These are phyloP conservation scores for Parauchenoglanis ngamensis DNA, from an alignment of 2,797 vertebrate genomes.

Conservation along the genomic window DNA sequence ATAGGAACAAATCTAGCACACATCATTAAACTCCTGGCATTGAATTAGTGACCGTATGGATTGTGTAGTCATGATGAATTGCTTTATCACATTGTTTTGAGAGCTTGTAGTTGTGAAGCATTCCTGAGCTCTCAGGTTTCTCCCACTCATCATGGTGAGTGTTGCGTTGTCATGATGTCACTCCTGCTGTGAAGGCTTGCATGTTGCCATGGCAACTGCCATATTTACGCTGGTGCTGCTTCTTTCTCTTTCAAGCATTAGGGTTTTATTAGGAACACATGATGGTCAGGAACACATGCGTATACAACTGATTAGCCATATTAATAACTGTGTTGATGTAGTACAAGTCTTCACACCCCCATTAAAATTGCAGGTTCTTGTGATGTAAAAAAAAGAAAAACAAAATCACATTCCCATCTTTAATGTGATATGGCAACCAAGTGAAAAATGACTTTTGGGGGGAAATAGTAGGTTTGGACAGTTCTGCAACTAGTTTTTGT, in stretches of 20 bases:
- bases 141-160: background rate
- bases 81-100: background rate
- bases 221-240: background rate
- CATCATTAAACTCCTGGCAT: background rate
- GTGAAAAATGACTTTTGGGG: too few species aligned
- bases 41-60: background rate
- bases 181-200: slow-evolving; percentile 6
- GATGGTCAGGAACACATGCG: background rate
- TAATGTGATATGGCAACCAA: too few species aligned
- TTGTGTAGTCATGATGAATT: slow-evolving; percentile 5
- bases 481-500: too few species aligned
- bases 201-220: slow-evolving; percentile 1
- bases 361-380: background rate
- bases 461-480: too few species aligned
- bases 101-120: background rate
- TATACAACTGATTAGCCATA: background rate
- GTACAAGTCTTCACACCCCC: background rate
- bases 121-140: background rate
- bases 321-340: background rate
- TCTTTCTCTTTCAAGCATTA: background rate
- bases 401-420: too few species aligned
- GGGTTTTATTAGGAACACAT: background rate
- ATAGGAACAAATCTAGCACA: background rate
- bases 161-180: background rate
- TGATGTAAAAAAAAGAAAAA: background rate